A percentile compares a stretch with the other conserved stretches of the same genome.
These are phyloP conservation scores for Vanacampus margaritifer DNA, from an alignment of 2,113 vertebrate genomes.

Conservation along the genomic window DNA sequence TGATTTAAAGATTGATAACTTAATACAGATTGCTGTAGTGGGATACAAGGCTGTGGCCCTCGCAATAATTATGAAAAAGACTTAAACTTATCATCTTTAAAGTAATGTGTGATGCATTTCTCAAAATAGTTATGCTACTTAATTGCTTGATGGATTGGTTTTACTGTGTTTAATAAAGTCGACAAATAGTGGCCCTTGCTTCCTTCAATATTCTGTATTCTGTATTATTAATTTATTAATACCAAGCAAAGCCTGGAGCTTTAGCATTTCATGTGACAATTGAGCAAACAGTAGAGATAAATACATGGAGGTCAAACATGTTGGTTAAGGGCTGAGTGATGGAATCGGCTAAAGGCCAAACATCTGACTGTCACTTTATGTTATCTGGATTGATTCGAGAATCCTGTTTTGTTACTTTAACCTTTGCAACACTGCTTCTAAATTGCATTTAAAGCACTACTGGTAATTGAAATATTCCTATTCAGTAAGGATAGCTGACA, in stretches of 20 bases:
- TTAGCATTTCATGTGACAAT: constrained; percentile 18
- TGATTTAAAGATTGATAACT: no score
- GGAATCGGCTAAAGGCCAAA: constrained; percentile 40
- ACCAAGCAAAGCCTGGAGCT: constrained; percentile 5
- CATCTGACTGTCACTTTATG: constrained; percentile 33
- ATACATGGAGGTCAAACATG: neutral
- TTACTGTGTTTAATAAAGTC: no score
- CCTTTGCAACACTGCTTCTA: neutral
- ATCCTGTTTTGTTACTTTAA: constrained; percentile 6
- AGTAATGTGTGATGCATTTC: no score
- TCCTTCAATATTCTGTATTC: no score
- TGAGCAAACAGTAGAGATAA: constrained; percentile 2
- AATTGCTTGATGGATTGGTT: no score
- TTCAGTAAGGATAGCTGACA: neutral
- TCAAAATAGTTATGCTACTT: no score
- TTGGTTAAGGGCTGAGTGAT: constrained; percentile 1
- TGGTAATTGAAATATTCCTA: neutral
- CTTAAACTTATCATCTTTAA: no score
- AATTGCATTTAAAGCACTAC: neutral
- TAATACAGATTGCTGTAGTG: no score
- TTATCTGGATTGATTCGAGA: constrained; percentile 6
- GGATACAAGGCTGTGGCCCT: no score
- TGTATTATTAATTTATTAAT: no score
- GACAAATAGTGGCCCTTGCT: no score
- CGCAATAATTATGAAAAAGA: no score